phyloP scores from a whole-genome alignment of 2,888 invertebrate genomes.

The Papilio protenor region DNA sequence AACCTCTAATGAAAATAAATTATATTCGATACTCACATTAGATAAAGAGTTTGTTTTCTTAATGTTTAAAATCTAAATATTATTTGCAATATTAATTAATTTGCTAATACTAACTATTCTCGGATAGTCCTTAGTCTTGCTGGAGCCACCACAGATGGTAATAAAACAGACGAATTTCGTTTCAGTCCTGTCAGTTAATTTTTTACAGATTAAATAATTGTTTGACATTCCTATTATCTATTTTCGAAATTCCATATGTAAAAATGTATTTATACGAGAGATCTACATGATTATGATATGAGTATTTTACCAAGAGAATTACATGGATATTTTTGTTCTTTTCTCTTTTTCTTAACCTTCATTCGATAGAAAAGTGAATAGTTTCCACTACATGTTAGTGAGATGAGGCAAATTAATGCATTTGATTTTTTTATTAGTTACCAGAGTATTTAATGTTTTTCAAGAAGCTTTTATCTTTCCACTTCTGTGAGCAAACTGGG shows the following conservation, averaged over 20 bases:
- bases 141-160: conserved; percentile 75
- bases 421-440: conserved; percentile 47
- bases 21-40: background rate
- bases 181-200: conserved; percentile 66
- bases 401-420: background rate
- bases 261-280: too few relatives aligned
- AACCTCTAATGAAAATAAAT: too few relatives aligned
- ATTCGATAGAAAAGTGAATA: background rate
- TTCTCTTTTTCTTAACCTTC: background rate
- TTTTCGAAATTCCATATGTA: background rate
- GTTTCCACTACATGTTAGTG: background rate
- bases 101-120: conserved; percentile 66
- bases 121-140: conserved; percentile 69
- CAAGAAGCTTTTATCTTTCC: conserved; percentile 73
- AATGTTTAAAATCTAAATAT: background rate
- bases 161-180: conserved; percentile 66
- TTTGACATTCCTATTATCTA: background rate
- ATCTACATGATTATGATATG: too few relatives aligned
- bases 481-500: conserved; percentile 79
- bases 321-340: background rate
- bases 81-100: background rate
- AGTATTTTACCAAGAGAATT: background rate
- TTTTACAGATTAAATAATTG: conserved; percentile 29
- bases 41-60: background rate
- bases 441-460: conserved; percentile 73